These are phyloP conservation scores for Bombus sibiricus DNA, from an alignment of 1,140 invertebrate species.

Conservation along the genomic window DNA sequence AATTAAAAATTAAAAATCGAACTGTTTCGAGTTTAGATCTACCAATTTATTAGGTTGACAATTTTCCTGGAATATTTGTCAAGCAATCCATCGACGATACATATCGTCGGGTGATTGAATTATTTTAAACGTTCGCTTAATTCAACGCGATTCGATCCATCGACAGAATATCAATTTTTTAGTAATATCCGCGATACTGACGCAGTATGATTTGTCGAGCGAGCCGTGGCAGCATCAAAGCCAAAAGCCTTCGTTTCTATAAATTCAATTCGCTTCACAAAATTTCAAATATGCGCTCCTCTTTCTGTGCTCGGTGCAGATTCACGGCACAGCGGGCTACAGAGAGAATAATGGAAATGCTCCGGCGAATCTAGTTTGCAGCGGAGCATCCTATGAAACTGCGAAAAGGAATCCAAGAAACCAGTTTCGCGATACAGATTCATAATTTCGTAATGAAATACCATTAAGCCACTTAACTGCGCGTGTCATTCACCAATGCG, in stretches of 20 bases:
- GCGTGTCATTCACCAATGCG: conserved; percentile 11
- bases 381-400: background rate
- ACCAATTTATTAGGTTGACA: background rate
- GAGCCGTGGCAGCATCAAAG: background rate
- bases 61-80: background rate
- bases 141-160: background rate
- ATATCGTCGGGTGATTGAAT: background rate
- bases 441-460: conserved; percentile 39
- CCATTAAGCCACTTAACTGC: conserved; percentile 25
- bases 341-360: background rate
- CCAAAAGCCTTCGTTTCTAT: background rate
- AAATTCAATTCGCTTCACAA: background rate
- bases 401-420: background rate
- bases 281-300: background rate
- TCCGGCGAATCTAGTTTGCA: too few relatives aligned
- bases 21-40: background rate
- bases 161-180: background rate
- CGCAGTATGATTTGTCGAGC: background rate
- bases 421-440: background rate
- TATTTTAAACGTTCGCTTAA: conserved; percentile 17
- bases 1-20: background rate
- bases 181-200: background rate
- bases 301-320: background rate
- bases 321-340: too few relatives aligned
- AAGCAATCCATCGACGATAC: too few relatives aligned